Evolutionary conservation across 2,113 vertebrate genomes (phyloP), one percentile per base, ranked within the genome.

Genomic region (Lethenteron reissneri): DNA sequence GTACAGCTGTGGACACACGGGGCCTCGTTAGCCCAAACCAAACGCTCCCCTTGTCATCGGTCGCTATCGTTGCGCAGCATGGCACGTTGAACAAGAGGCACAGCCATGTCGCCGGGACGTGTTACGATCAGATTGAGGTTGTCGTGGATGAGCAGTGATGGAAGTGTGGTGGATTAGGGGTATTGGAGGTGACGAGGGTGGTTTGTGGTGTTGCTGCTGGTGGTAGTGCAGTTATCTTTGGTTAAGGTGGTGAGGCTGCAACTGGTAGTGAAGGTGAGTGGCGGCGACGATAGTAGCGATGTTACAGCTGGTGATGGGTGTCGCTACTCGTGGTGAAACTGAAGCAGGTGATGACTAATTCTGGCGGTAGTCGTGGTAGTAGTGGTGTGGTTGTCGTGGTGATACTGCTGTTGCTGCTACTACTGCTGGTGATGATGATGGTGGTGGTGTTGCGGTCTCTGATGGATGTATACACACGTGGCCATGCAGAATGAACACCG

Each of bases 401-500:
- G 41, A 41, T 41, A 41, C 41, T 41, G 41, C 41, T 41, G 41
- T 4, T 41, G 41, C 41, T 41, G 41, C 41, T 41, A 6, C 3
- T 41, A 3, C 6, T n/a, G 8, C 1, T n/a, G 62, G 15, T 19
- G 19, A n/a, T 19, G 15, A n/a, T 8, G 15, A 7, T 68, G 15
- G 62, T 68, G 15, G 15, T 19, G 15, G 15, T 19, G 19, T 7
- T 7, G 19, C 2, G 19, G 62, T 68, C 19, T 15, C 15, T 19
- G 19, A 4, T n/a, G 8, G 15, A 57, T 56, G 57, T 12, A 72
- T 68, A 79, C 79, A 78, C 72, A 82, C 82, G 15, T 83, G 81
- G 71, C 82, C 83, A 60, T 83, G 83, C 62, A 85, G 76, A 74
- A 85, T 79, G 76, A 86, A 85, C 58, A 83, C 74, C 1, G 78